phyloP scores from a whole-genome alignment of 1,140 invertebrate species.

The Ostrea denselamellosa region DNA sequence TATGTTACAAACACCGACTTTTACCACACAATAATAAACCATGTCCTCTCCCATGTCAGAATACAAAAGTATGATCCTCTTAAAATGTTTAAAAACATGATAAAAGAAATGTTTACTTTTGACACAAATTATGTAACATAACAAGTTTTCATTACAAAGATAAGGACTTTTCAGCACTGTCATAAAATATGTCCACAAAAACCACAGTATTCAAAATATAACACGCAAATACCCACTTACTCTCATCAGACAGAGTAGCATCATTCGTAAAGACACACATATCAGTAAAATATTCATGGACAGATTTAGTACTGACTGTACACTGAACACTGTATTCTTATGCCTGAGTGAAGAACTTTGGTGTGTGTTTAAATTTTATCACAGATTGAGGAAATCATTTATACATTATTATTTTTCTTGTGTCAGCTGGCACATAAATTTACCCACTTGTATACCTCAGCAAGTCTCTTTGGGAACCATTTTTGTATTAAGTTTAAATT shows the following conservation, averaged over 20 bases:
- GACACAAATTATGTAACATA: too few relatives aligned
- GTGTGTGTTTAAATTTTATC: not conserved
- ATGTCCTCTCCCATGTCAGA: too few relatives aligned
- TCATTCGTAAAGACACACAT: not conserved
- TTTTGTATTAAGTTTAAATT: slow-evolving; percentile 60
- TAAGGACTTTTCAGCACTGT: not conserved
- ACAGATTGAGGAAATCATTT: not conserved
- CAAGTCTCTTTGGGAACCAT: slow-evolving; percentile 65
- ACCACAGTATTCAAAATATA: not conserved
- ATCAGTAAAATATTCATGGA: not conserved
- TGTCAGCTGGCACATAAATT: slow-evolving; percentile 59
- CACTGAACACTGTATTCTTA: slow-evolving; percentile 1
- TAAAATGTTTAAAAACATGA: too few relatives aligned
- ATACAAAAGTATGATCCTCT: too few relatives aligned
- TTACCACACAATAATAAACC: too few relatives aligned
- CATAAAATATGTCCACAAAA: not conserved
- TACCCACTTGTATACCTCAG: slow-evolving; percentile 67
- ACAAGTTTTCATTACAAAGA: too few relatives aligned
- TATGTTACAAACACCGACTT: too few relatives aligned
- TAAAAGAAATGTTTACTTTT: too few relatives aligned
- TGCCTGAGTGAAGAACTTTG: slow-evolving; percentile 29
- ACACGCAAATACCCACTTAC: not conserved
- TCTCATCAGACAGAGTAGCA: not conserved
- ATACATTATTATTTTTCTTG: not conserved
- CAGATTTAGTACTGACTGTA: not conserved